Evolutionary conservation across 2,113 vertebrate species (phyloP), one percentile per base, ranked within the genome.

Genomic region (Channa maculata): DNA sequence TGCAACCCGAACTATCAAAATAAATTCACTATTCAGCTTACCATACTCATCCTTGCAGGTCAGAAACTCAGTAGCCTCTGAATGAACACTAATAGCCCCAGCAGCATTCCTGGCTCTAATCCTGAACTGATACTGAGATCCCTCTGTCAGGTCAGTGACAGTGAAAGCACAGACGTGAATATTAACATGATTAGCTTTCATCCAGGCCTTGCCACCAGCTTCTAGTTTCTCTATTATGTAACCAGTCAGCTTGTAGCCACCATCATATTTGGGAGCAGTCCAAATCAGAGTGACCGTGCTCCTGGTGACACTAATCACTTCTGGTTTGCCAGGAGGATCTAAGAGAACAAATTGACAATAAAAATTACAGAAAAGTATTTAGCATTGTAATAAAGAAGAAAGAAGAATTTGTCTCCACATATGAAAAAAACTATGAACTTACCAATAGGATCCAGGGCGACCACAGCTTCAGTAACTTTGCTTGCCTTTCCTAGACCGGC

Each of bases 301-400:
- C 83, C 97, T 96, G 50, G 98, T 99, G 51, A 98, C 91, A 69
- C 88, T 99, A 77, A 99, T 99, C 67, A 97, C 96, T 75, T 99
- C 98, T 85, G 98, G 98, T 86, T 99, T 99, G 36, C 97, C 98
- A 89, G 98, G 98, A 79, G 98, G 95, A 96, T 99, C 98, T 99
- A 89, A 86, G 65, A 89, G 46, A 65, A 83, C 13, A 81, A 5
- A 65, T 70, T 24, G 24, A 24, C 24, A 64, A 0, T 49, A 5
- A 70, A 54, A 14, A 5, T n/a, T 34, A 44, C 5, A 51, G 33
- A 52, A 64, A 52, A 37, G n/a, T 12, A 60, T 78, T 43, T 8
- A 8, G 1, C 0, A 61, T 0, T 36, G 24, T 5, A 64, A 57
- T 57, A 10, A 62, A 77, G 12, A 12, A 43, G 7, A 11, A 53